A percentile compares a stretch with the other conserved stretches of the same genome.
These are phyloP conservation scores for Noctua fimbriata DNA, from an alignment of 2,888 invertebrate species.

Conservation along the genomic window DNA sequence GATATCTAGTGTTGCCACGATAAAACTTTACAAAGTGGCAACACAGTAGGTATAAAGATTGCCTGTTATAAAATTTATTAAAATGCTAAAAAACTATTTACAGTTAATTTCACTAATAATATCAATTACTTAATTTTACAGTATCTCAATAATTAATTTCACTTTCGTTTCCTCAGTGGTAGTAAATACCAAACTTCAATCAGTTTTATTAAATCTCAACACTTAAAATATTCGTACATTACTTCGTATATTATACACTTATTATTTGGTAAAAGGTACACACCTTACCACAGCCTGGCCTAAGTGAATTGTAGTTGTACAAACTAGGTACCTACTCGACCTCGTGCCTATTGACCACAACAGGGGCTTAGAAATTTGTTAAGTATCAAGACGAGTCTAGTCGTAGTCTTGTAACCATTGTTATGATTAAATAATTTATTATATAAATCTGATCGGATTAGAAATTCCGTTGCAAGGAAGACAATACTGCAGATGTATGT, in stretches of 20 bases:
- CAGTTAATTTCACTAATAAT: conserved; percentile 34
- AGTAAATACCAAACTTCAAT: conserved; percentile 28
- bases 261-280: conserved; percentile 48
- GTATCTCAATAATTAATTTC: neutral
- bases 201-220: conserved; percentile 38
- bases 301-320: conserved; percentile 15
- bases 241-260: conserved; percentile 21
- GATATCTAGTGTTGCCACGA: conserved; percentile 11
- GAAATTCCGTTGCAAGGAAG: neutral
- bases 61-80: conserved; percentile 16
- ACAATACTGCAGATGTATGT: neutral
- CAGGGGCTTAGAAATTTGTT: neutral
- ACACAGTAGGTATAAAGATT: neutral
- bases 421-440: neutral
- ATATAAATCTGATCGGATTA: neutral
- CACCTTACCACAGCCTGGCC: conserved; percentile 43
- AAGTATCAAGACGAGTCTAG: neutral
- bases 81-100: conserved; percentile 39
- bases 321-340: neutral
- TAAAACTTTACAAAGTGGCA: conserved; percentile 25
- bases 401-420: neutral
- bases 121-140: conserved; percentile 3
- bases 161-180: conserved; percentile 2
- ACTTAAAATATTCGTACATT: conserved; percentile 31
- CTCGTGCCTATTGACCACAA: neutral